Evolutionary conservation across 92 coral and sea anemone species (phyloP).

Genomic region (Parazoanthus darwini): DNA sequence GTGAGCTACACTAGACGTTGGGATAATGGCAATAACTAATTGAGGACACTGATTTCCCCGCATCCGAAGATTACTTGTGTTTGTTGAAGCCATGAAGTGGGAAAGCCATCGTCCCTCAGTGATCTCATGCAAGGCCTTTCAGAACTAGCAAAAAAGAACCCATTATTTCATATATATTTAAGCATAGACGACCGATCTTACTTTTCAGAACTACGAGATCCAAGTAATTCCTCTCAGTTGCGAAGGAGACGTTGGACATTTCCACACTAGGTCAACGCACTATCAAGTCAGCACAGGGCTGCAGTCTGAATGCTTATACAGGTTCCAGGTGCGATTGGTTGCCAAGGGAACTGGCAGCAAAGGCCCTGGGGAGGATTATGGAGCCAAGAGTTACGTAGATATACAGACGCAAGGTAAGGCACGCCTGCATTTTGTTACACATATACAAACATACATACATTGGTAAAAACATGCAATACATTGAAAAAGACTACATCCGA

Average conservation of each 20-base stretch:
- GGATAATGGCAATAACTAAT: neutral
- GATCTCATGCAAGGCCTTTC: too few relatives aligned
- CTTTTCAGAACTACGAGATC: slow-evolving; percentile 34
- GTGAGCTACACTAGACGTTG: neutral
- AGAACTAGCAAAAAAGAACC: too few relatives aligned
- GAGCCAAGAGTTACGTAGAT: slow-evolving; percentile 7
- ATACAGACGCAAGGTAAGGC: slow-evolving; percentile 5
- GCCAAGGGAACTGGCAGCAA: slow-evolving; percentile 12
- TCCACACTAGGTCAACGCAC: neutral
- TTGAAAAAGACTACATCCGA: too few relatives aligned
- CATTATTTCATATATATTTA: neutral
- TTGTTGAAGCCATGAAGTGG: too few relatives aligned
- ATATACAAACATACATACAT: too few relatives aligned
- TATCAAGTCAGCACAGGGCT: neutral
- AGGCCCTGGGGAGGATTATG: slow-evolving; percentile 34
- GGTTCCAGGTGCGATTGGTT: slow-evolving; percentile 27
- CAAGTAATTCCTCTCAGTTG: slow-evolving; percentile 5
- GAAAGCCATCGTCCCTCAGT: neutral
- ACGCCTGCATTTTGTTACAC: neutral
- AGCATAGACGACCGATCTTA: neutral
- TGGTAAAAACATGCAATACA: too few relatives aligned
- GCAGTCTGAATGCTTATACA: neutral
- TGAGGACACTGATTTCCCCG: neutral
- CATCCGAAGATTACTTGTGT: neutral
- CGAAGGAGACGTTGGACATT: neutral